Evolutionary conservation across 1,140 invertebrate genomes (phyloP), one percentile per base, ranked within the genome.

Genomic region (Drosophila athabasca): DNA sequence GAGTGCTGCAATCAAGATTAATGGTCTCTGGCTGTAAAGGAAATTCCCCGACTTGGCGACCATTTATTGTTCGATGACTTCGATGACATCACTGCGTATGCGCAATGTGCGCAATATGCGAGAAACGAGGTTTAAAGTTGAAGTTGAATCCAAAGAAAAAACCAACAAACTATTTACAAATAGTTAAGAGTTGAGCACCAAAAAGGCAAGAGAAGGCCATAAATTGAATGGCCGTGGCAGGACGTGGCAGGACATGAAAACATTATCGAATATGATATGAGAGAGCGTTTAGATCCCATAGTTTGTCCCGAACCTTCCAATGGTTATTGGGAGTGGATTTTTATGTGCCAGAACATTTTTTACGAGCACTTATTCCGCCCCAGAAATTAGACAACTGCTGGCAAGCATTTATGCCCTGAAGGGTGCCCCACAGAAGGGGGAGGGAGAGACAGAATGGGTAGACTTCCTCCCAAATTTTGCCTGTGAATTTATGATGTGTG

Each of bases 341-440:
- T 82, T 87, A 87, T 62, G 82, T 48, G 66, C 75, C 46, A 31
- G 44, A 81, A 79, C 83, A 87, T 79, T 90, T 90, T 90, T 90
- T 90, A 90, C 76, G 87, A 76, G 77, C 80, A 82, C 88, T 84
- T 90, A 82, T 79, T 90, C 83, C 88, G 83, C 88, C 88, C 88
- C 80, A 90, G 75, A 84, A 90, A 90, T 90, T 90, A 90, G 88
- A 85, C 77, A 90, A 77, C 79, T 85, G 75, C 66, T 50, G 64
- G 62, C 52, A 69, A 52, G 49, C 72, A 76, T 83, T 88, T 83
- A 87, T 82, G 78, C 65, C 54, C 67, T 24, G 59, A 73, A 64
- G 69, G 46, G 69, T 64, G 60, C 41, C 66, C 62, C 29, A 39
- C 19, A 26, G 70, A 3, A 19, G 17, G 17, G 17, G n/a, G n/a